These are phyloP conservation scores for Prolemur simus DNA, from an alignment of 2,113 vertebrate genomes.

Conservation along the genomic window DNA sequence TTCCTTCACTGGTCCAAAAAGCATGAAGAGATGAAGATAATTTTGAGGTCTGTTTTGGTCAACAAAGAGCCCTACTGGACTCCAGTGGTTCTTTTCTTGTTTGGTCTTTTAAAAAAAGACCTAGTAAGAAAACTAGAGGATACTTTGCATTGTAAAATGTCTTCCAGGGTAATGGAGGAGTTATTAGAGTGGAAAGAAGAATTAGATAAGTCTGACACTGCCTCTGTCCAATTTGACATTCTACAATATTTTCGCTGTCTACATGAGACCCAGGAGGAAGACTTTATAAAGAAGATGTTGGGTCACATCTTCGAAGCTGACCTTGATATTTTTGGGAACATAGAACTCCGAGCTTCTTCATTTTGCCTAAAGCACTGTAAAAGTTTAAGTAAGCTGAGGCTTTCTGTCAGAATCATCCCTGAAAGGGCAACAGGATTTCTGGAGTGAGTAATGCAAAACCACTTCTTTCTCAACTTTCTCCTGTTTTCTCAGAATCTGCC, in stretches of 20 bases:
- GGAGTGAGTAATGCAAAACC: background rate
- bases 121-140: background rate
- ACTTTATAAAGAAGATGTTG: background rate
- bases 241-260: background rate
- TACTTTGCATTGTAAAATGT: background rate
- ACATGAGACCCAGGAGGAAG: constrained; percentile 37
- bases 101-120: constrained; percentile 25
- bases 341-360: background rate
- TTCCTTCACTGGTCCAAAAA: background rate
- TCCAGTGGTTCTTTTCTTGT: background rate
- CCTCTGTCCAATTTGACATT: background rate
- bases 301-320: background rate
- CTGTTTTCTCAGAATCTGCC: too few species aligned
- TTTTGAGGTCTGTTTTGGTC: rapidly evolving
- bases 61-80: background rate
- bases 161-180: background rate
- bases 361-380: constrained; percentile 24
- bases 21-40: background rate
- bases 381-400: background rate
- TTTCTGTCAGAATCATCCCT: background rate
- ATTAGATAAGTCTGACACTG: rapidly evolving
- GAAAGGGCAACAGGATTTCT: rapidly evolving
- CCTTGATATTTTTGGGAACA: background rate
- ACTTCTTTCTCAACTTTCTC: rapidly evolving
- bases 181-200: background rate